Evolutionary conservation across 1,140 invertebrate species (phyloP).

Genomic region (Drosophila kanapiae): DNA sequence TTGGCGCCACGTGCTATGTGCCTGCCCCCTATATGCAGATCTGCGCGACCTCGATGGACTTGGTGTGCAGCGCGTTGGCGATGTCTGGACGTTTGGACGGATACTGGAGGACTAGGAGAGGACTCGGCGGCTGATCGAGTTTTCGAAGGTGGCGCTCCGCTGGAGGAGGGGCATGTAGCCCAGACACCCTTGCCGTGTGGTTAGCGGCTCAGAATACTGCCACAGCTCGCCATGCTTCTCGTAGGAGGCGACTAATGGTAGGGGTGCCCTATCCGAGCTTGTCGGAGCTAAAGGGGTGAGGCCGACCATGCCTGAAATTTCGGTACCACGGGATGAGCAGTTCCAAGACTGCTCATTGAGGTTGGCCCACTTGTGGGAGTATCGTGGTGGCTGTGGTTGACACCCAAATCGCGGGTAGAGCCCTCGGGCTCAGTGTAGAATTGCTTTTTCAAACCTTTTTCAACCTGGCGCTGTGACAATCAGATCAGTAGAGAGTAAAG

Average conservation of each 20-base stretch:
- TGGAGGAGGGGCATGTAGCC: not conserved
- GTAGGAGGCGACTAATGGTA: too few species aligned
- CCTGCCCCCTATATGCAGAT: not conserved
- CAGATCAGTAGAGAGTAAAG: not conserved
- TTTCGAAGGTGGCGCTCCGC: not conserved
- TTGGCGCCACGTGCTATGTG: not conserved
- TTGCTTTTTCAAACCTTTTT: not conserved
- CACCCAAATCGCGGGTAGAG: not conserved
- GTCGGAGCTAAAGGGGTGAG: too few species aligned
- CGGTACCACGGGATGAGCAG: not conserved
- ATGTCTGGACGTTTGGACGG: not conserved
- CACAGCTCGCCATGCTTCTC: not conserved
- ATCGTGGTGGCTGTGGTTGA: constrained; percentile 24
- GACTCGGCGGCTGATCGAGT: not conserved
- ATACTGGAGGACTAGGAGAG: not conserved
- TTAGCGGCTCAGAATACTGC: not conserved
- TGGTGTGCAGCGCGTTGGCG: not conserved
- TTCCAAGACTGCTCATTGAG: constrained; percentile 2
- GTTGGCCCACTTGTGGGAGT: constrained; percentile 11
- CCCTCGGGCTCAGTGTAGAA: not conserved
- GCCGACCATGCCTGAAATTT: too few species aligned
- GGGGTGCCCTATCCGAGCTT: too few species aligned
- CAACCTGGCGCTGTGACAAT: constrained; percentile 2
- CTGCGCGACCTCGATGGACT: constrained; percentile 15
- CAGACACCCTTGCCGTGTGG: not conserved